Conservation (phyloP, 1,140 invertebrate species). For the Helicorthomorpha holstii region DNA sequence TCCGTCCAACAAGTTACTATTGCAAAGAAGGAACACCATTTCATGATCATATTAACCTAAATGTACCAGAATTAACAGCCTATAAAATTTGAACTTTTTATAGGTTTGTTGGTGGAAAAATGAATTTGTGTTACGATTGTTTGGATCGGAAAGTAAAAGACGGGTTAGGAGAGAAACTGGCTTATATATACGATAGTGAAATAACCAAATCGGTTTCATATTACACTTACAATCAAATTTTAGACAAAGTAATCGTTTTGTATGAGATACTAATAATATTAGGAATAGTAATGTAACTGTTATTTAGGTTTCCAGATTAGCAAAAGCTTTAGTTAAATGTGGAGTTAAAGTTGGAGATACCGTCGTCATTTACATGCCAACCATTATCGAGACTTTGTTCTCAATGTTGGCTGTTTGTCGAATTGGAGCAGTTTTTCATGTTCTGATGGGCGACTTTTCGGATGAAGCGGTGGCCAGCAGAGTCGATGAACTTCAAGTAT, state of each 20-base stretch:
- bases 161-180: conserved; percentile 29
- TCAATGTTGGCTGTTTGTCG: conserved; percentile 66
- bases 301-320: conserved; percentile 48
- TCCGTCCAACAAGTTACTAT: no score
- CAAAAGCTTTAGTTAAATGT: conserved; percentile 49
- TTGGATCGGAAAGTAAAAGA: conserved; percentile 69
- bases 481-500: conserved; percentile 56
- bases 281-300: not conserved
- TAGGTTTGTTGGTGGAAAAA: conserved; percentile 72
- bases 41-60: not conserved
- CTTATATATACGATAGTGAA: conserved; percentile 78
- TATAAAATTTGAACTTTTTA: conserved; percentile 2
- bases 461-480: conserved; percentile 63
- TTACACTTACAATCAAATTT: conserved; percentile 62
- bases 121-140: conserved; percentile 85
- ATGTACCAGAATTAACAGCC: not conserved
- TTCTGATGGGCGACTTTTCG: conserved; percentile 79
- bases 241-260: conserved; percentile 44
- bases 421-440: conserved; percentile 64
- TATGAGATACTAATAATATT: not conserved
- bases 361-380: conserved; percentile 79
- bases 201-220: conserved; percentile 51
- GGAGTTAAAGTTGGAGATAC: conserved; percentile 58
- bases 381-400: conserved; percentile 69
- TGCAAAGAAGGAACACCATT: no score